phyloP scores from a whole-genome alignment of 2,797 vertebrate species.

The Ctenopoma multispine region DNA sequence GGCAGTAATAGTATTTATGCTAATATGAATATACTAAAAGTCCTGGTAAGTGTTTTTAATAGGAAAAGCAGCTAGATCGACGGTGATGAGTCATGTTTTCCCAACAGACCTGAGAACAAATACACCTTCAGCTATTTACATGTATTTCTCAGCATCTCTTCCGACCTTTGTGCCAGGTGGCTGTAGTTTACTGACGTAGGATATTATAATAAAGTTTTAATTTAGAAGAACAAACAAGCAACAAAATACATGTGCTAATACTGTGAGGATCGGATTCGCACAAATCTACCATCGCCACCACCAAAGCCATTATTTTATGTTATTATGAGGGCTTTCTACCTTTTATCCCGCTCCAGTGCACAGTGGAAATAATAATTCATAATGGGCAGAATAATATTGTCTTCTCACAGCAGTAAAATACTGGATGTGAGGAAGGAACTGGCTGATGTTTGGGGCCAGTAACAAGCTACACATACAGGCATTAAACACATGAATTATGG shows the following conservation, averaged over 20 bases:
- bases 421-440: constrained; percentile 22
- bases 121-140: constrained; percentile 31
- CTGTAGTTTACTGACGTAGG: neutral
- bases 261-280: no score
- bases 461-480: constrained; percentile 29
- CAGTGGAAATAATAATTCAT: constrained; percentile 7
- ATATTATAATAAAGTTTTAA: neutral
- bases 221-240: no score
- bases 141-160: constrained; percentile 18
- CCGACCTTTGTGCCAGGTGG: neutral
- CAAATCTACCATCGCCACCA: neutral
- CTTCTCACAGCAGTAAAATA: constrained; percentile 19
- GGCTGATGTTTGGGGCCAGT: constrained; percentile 20
- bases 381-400: constrained; percentile 22
- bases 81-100: constrained; percentile 53
- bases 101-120: constrained; percentile 16
- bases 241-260: neutral
- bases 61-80: constrained; percentile 22
- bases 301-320: neutral
- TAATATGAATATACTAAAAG: no score
- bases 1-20: no score
- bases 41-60: no score
- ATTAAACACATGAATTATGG: constrained; percentile 23
- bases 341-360: no score
- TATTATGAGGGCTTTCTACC: no score